Base-by-base conservation (phyloP, 1,140 invertebrate species). In the Tetraneura akinire region DNA sequence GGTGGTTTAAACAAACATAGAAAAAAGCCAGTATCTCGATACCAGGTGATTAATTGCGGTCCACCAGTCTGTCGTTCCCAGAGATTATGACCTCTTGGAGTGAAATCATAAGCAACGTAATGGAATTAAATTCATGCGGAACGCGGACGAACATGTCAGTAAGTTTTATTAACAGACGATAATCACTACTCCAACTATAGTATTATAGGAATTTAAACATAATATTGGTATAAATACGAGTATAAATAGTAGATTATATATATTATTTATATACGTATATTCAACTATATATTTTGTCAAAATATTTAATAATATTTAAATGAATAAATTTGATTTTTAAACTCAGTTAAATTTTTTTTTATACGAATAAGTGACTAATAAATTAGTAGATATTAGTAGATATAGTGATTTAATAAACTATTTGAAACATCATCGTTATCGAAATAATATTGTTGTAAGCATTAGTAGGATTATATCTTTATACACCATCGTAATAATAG, bases 21-120 rank as follows among this genome's bases (percentile, higher is more conserved):
- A 57, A 68, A 68, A 68, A 68, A 13, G 37, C 37, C 66, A 37
- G 66, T 47, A 47, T 49, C 68, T 49, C 26, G 68, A 71, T 71
- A 23, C 5, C 68, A 71, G 68, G 68, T 71, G 68, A 71, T 71
- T 71, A 71, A 71, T 71, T 71, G 68, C 68, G 45, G 23, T 71
- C 68, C 42, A n/a, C 42, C 64, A 45, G 37, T 42, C 64, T 16
- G 68, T 71, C 68, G 68, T 51, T 16, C 51, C 68, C 68, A 71
- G 68, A 71, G 68, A 71, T 71, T 71, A 71, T 71, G 68, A 71
- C 47, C 68, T 71, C 23, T 71, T 21, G 32, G 23, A 71, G 49
- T 29, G 9, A 29, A 71, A 49, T 32, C 47, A 23, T 3, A 51
- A 71, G 23, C 11, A 49, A 51, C 11, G 68, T 71, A 71, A 71